Base-by-base conservation (phyloP, 2,113 vertebrate genomes). In the Ceratotherium simum region DNA sequence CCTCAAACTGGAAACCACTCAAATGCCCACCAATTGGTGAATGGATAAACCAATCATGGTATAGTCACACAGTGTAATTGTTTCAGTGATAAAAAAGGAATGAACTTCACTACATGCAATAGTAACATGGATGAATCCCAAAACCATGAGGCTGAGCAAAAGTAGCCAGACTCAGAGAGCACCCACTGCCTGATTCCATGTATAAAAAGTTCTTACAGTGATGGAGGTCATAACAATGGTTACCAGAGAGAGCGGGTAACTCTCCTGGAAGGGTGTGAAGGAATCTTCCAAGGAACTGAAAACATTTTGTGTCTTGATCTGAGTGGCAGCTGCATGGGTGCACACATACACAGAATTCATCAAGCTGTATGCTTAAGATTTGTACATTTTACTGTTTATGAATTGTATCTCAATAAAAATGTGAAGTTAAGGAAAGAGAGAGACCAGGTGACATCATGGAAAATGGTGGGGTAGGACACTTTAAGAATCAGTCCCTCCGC, bases 11-110 rank as follows among this genome's bases (percentile, higher is more conserved):
- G 94, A 93, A 84, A 83, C 48, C 39, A 72, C 73, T 54, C 89
- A 87, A 51, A 16, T 25, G 72, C 18, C 90, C 67, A 56, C 72
- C 65, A 10, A 11, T 17, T 88, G 79, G 75, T 75, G 51, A 60
- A 29, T 51, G 12, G 72, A 62, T 95, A 80, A 85, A 73, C 46
- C 72, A 85, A 72, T 39, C 79, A 80, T 9, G 6, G 21, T 78
- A 79, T 18, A 65, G 75, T 85, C 46, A 33, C 16, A 56, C n/a
- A 27, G 69, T 48, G 72, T 62, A 92, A 87, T 39, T 82, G 16
- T 76, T 60, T 65, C 88, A n/a, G 46, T 81, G 70, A 94, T 79
- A n/a, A 78, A 67, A 76, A 42, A 95, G 56, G 84, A 92, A 87
- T 72, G 91, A 48, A 90, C 10, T 39, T 86, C 56, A 69, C 75